These are phyloP conservation scores for Drosophila trichaetosa DNA, from an alignment of 2,888 invertebrate species.

Conservation along the genomic window DNA sequence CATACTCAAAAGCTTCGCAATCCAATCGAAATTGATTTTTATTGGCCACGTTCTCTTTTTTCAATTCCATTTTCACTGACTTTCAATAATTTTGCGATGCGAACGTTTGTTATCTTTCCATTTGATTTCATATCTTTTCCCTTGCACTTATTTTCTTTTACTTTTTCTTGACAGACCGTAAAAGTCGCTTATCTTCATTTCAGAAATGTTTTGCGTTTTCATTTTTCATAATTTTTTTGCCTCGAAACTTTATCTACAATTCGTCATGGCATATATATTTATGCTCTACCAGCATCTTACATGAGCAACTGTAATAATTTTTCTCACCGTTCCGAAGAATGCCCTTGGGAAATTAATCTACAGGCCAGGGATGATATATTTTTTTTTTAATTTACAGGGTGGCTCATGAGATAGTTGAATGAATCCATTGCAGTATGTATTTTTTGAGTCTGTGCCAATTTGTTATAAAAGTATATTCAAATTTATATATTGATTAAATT, in stretches of 20 bases:
- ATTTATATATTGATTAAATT: not conserved
- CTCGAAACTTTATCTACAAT: conserved; percentile 36
- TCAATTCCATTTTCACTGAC: conserved; percentile 22
- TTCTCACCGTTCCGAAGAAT: conserved; percentile 35
- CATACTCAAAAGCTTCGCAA: not conserved
- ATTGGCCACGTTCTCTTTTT: conserved; percentile 6
- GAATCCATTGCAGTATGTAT: not conserved
- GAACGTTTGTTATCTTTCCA: conserved; percentile 19
- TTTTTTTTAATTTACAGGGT: not conserved
- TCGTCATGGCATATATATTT: conserved; percentile 56
- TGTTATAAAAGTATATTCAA: not conserved
- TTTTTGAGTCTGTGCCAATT: not conserved
- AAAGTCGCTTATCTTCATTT: conserved; percentile 29
- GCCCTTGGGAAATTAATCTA: conserved; percentile 73
- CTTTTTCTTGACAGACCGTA: conserved; percentile 12
- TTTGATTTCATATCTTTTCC: conserved; percentile 16
- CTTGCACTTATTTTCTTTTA: conserved; percentile 13
- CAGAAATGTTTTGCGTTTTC: conserved; percentile 30
- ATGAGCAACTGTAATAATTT: conserved; percentile 19
- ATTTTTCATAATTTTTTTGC: conserved; percentile 44
- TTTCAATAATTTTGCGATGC: conserved; percentile 13
- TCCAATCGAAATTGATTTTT: conserved; percentile 18
- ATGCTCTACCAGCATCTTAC: conserved; percentile 32
- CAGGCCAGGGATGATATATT: conserved; percentile 12
- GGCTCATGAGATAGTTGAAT: not conserved